These are phyloP conservation scores for Bombus soroeensis DNA, from an alignment of 1,140 invertebrate genomes.

Conservation along the genomic window DNA sequence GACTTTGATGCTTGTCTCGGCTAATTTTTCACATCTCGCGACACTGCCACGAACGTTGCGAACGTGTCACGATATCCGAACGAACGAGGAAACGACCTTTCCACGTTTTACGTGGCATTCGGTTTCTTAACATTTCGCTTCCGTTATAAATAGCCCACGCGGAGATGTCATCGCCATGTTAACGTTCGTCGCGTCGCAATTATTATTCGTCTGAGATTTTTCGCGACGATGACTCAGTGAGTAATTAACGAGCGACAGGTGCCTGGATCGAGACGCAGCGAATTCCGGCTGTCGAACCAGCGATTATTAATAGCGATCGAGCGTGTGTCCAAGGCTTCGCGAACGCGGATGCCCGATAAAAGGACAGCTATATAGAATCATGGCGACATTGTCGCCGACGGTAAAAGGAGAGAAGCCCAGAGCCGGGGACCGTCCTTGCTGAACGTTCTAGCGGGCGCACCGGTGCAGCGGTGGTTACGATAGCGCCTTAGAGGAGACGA, in stretches of 20 bases:
- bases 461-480: slow-evolving; percentile 8
- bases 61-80: not conserved
- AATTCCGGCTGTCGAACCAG: not conserved
- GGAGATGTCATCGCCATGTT: not conserved
- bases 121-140: not conserved
- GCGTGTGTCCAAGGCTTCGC: not conserved
- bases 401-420: slow-evolving; percentile 14
- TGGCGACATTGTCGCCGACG: slow-evolving; percentile 1
- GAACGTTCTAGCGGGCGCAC: not conserved
- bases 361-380: not conserved
- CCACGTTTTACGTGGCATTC: too few relatives aligned
- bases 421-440: slow-evolving; percentile 6
- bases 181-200: not conserved
- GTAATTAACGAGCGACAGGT: slow-evolving; percentile 4
- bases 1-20: not conserved
- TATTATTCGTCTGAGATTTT: not conserved
- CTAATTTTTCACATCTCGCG: not conserved
- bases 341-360: slow-evolving; percentile 10
- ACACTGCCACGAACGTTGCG: not conserved
- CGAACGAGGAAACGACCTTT: not conserved
- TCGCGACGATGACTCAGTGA: not conserved
- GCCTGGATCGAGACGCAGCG: not conserved
- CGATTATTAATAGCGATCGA: slow-evolving; percentile 10
- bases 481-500: slow-evolving; percentile 12
- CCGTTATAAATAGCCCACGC: too few relatives aligned